These are phyloP conservation scores for Elaphurus davidianus DNA, from an alignment of 2,113 vertebrate genomes.

Conservation along the genomic window DNA sequence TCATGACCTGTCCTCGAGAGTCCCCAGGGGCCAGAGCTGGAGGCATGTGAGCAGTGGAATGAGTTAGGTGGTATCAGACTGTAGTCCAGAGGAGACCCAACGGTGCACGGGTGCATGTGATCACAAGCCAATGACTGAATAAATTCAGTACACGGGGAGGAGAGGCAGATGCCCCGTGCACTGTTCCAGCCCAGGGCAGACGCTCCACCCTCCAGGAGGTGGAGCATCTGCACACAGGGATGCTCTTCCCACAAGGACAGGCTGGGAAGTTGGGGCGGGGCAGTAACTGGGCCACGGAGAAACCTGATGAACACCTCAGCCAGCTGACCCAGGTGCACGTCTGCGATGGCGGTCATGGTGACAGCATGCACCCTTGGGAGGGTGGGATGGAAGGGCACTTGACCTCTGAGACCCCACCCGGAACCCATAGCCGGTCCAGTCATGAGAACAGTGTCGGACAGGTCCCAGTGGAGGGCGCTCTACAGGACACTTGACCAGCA, in stretches of 20 bases:
- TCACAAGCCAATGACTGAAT: background rate
- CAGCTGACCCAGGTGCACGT: fast-evolving
- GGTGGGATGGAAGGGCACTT: background rate
- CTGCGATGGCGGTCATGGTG: fast-evolving
- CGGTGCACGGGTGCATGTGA: fast-evolving
- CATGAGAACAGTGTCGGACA: fast-evolving
- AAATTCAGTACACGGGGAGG: fast-evolving
- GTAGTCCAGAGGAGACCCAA: fast-evolving
- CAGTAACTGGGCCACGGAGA: background rate
- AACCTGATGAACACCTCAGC: background rate
- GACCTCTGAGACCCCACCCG: background rate
- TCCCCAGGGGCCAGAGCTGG: background rate
- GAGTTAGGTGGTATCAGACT: background rate
- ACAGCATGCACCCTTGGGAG: fast-evolving
- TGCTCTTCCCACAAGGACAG: background rate
- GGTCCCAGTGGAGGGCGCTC: background rate
- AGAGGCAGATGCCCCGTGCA: background rate
- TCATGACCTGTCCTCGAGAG: fast-evolving
- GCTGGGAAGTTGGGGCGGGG: background rate
- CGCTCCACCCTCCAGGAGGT: background rate
- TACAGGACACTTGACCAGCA: fast-evolving
- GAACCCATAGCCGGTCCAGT: background rate
- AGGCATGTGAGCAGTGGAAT: background rate
- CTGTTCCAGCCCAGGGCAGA: background rate
- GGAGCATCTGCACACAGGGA: background rate